Percentiles rank a stretch among this genome's conserved stretches.
Conservation (phyloP, 1,140 invertebrate genomes). For the Achatina immaculata region DNA sequence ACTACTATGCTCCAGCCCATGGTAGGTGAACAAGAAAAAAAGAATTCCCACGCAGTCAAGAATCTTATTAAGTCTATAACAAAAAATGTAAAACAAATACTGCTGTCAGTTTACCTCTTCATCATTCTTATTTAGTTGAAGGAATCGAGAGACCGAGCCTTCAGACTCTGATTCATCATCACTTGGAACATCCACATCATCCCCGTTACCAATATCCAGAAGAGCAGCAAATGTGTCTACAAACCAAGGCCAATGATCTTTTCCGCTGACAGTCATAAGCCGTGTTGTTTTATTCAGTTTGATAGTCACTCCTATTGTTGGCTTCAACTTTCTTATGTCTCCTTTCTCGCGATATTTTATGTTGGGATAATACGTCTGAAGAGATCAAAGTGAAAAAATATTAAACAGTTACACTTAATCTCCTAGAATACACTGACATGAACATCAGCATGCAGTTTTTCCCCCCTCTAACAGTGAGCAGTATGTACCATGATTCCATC, state of each 20-base stretch:
- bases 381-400: not conserved
- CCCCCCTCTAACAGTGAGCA: no score
- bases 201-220: slow-evolving; percentile 61
- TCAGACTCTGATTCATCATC: slow-evolving; percentile 52
- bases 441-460: no score
- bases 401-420: not conserved
- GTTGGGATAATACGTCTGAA: slow-evolving; percentile 55
- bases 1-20: no score
- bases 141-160: slow-evolving; percentile 62
- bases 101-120: slow-evolving; percentile 55
- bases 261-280: slow-evolving; percentile 57
- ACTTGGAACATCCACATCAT: slow-evolving; percentile 51
- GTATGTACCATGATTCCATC: no score
- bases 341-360: slow-evolving; percentile 62
- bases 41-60: no score
- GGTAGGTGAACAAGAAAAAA: no score
- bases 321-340: slow-evolving; percentile 62
- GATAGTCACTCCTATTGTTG: slow-evolving; percentile 53
- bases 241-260: slow-evolving; percentile 65
- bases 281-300: slow-evolving; percentile 61
- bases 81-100: not conserved
- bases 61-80: no score
- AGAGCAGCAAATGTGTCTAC: slow-evolving; percentile 61
- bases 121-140: slow-evolving; percentile 65
- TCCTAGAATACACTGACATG: not conserved